These are phyloP conservation scores for Brachionus manjavacas DNA, from an alignment of 1,140 invertebrate species.

Conservation along the genomic window DNA sequence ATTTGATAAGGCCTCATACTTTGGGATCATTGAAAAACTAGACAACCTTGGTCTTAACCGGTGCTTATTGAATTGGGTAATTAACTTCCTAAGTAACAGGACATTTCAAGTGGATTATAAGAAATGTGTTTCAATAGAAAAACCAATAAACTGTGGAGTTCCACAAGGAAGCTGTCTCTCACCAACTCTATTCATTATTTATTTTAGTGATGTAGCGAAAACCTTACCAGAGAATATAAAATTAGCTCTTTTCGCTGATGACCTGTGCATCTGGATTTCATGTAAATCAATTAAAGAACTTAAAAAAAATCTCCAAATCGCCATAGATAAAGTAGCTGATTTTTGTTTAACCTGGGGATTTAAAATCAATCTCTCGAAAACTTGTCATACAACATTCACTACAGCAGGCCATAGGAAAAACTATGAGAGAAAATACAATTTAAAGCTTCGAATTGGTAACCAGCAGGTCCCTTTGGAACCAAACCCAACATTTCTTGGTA, in stretches of 20 bases:
- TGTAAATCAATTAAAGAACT: background rate
- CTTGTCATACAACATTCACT: background rate
- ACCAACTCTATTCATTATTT: conserved; percentile 31
- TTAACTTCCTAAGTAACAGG: no score
- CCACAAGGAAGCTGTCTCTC: conserved; percentile 1
- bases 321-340: background rate
- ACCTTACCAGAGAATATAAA: background rate
- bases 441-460: background rate
- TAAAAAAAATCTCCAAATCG: background rate
- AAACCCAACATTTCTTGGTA: conserved; percentile 12
- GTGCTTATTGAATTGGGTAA: background rate
- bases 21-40: conserved; percentile 51
- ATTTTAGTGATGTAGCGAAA: conserved; percentile 4
- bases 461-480: conserved; percentile 8
- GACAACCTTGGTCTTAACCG: background rate
- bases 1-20: conserved; percentile 54
- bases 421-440: no score
- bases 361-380: background rate
- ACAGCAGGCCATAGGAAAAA: background rate
- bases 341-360: background rate
- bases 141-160: conserved; percentile 34
- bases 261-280: background rate
- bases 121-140: background rate
- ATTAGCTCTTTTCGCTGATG: conserved; percentile 5
- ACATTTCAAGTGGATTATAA: background rate